Conservation (phyloP, 2,113 vertebrate species). For the Glaucidium brasilianum region DNA sequence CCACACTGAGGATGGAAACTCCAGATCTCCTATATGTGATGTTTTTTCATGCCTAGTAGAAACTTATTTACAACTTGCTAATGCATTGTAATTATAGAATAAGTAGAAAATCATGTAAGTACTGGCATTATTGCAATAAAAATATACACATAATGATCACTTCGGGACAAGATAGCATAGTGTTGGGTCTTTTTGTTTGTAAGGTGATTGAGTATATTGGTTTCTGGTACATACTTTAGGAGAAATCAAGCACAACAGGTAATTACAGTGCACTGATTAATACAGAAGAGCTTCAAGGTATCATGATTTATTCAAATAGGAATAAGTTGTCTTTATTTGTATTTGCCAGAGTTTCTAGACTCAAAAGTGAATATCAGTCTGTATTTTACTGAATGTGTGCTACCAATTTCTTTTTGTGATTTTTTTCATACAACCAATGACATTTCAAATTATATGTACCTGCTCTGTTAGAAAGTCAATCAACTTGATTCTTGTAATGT, state of each 20-base stretch:
- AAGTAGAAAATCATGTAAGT: not conserved
- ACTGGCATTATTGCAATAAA: not conserved
- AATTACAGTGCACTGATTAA: not conserved
- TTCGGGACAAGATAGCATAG: not conserved
- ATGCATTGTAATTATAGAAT: not conserved
- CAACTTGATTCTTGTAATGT: not conserved
- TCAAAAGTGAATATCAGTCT: not conserved
- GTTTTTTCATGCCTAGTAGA: not conserved
- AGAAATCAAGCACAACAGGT: not conserved
- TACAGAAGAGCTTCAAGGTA: not conserved
- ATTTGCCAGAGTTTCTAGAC: not conserved
- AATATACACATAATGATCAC: not conserved
- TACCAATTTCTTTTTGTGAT: not conserved
- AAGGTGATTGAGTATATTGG: not conserved
- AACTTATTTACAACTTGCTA: not conserved
- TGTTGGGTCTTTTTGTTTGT: not conserved
- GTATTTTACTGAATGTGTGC: not conserved
- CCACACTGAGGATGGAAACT: not conserved
- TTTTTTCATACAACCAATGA: not conserved
- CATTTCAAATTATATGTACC: not conserved
- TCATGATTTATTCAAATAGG: not conserved
- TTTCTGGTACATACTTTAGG: not conserved
- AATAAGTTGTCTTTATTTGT: not conserved
- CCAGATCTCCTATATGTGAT: not conserved
- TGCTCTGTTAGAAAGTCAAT: constrained; percentile 33